phyloP scores from a whole-genome alignment of 2,113 vertebrate genomes.

The Chloropsis cyanopogon region DNA sequence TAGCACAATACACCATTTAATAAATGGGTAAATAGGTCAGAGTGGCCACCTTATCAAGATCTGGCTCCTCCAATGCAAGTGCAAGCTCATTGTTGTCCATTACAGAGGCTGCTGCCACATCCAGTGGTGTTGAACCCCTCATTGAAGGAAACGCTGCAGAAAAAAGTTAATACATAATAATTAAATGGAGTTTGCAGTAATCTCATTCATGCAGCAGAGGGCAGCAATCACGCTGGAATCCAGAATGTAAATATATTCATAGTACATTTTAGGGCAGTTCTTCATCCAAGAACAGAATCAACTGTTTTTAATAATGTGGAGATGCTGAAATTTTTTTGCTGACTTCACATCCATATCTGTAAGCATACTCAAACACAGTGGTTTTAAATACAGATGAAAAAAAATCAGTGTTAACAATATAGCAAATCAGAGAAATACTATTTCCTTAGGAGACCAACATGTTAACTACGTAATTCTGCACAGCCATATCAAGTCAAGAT shows the following conservation, averaged over 20 bases:
- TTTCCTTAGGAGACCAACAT: background rate
- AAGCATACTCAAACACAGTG: background rate
- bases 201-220: conserved; percentile 38
- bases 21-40: background rate
- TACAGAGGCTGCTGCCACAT: conserved; percentile 96
- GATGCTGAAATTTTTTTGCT: background rate
- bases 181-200: background rate
- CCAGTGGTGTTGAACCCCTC: conserved; percentile 95
- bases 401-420: background rate
- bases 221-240: conserved; percentile 55
- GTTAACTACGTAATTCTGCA: background rate
- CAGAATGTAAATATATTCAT: background rate
- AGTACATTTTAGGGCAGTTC: background rate
- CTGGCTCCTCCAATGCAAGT: conserved; percentile 91
- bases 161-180: background rate
- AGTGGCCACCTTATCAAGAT: conserved; percentile 82
- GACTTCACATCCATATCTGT: background rate
- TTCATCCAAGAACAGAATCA: background rate
- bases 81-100: conserved; percentile 99
- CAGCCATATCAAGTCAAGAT: background rate
- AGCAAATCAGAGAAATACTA: background rate
- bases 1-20: background rate
- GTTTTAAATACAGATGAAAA: background rate
- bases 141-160: conserved; percentile 90
- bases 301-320: background rate